phyloP scores from a whole-genome alignment of 2,888 invertebrate species.

The Acleris emargana region DNA sequence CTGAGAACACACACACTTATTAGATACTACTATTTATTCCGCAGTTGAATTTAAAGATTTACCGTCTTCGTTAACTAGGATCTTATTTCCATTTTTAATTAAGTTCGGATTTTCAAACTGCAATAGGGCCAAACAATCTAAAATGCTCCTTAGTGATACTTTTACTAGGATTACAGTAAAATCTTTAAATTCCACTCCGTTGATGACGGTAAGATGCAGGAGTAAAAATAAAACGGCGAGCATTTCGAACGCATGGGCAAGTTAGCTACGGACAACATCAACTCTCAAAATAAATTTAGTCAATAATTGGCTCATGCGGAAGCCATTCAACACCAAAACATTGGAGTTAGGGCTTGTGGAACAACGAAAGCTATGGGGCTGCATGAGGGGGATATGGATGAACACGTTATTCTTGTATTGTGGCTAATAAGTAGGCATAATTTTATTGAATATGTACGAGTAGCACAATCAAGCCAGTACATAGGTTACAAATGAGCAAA shows the following conservation, averaged over 20 bases:
- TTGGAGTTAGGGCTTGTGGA: conserved; percentile 34
- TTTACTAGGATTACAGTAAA: not conserved
- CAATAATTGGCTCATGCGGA: conserved; percentile 54
- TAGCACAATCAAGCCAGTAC: too few relatives aligned
- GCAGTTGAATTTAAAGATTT: conserved; percentile 43
- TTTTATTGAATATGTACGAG: too few relatives aligned
- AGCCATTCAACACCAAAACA: conserved; percentile 35
- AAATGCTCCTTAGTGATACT: not conserved
- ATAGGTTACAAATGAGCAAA: too few relatives aligned
- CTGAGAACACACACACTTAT: conserved; percentile 81
- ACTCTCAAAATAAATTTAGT: conserved; percentile 54
- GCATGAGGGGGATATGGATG: conserved; percentile 16
- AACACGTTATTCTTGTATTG: conserved; percentile 19
- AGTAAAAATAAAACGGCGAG: conserved; percentile 54
- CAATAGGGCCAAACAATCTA: not conserved
- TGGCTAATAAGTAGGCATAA: not conserved
- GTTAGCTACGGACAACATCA: conserved; percentile 55
- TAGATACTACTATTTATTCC: conserved; percentile 51
- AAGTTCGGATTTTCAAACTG: not conserved
- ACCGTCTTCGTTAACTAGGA: not conserved
- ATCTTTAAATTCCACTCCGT: conserved; percentile 54
- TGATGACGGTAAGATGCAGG: conserved; percentile 42
- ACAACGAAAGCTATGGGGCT: conserved; percentile 33
- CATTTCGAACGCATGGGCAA: conserved; percentile 62
- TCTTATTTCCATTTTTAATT: not conserved